A percentile compares a stretch with the other conserved stretches of the same genome.
Conservation (phyloP, 2,113 vertebrate species). For the Antigone vipio region DNA sequence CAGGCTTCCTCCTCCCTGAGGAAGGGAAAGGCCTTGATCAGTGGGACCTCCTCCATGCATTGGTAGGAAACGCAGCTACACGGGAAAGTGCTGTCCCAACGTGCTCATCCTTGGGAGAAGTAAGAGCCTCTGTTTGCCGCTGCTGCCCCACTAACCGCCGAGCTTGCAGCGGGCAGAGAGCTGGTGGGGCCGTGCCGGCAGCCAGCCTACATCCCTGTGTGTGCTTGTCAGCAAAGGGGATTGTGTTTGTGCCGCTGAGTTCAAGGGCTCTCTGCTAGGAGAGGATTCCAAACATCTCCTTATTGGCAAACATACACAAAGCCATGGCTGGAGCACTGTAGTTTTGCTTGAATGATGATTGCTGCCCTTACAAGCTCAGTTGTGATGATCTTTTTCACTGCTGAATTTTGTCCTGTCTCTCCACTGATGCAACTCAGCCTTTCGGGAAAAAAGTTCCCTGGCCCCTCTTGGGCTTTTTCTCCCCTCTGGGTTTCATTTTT, state of each 20-base stretch:
- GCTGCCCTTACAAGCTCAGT: background rate
- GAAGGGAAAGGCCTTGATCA: background rate
- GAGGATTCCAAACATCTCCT: background rate
- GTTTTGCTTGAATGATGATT: background rate
- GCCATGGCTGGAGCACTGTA: background rate
- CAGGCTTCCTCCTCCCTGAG: background rate
- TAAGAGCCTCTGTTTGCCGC: background rate
- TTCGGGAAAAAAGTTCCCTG: background rate
- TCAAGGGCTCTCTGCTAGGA: background rate
- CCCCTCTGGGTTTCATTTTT: background rate
- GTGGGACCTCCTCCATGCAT: background rate
- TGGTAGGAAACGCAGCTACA: background rate
- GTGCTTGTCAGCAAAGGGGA: background rate
- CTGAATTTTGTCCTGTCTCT: background rate
- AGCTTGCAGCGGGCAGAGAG: background rate
- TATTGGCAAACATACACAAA: background rate
- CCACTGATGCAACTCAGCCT: background rate
- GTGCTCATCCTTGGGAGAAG: background rate
- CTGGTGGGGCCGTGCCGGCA: background rate
- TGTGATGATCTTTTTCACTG: background rate
- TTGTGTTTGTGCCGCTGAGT: background rate
- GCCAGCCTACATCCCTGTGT: background rate
- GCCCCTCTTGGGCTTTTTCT: background rate
- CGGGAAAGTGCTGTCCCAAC: background rate
- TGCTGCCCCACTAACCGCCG: background rate